Base-by-base conservation (phyloP, 2,888 invertebrate species). In the Drosophila pseudotalamancana region DNA sequence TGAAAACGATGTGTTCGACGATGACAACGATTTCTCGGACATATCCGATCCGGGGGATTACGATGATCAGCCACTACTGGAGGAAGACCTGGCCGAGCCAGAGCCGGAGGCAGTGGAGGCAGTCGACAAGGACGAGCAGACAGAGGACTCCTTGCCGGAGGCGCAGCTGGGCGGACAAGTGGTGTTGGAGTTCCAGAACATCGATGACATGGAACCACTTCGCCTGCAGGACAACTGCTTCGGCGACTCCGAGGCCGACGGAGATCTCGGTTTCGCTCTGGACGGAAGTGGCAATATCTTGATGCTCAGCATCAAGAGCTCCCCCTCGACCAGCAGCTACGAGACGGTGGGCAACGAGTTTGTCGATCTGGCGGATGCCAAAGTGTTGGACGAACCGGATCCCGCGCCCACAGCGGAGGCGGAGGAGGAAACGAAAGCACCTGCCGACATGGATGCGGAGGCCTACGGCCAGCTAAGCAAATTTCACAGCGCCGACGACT, bases 1-100 rank as follows among this genome's bases (percentile, higher is more conserved):
- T 89, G 93, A 93, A 74, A 90, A 91, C 59, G 91, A 93, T 81
- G 90, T 92, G 68, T 92, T 93, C 90, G 92, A 93, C 90, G 92
- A 93, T 79, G 92, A 92, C 85, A 91, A 90, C 90, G 92, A 92
- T 90, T 89, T 92, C 90, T 92, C 92, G 88, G 85, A 93, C 91
- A 91, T 93, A 90, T 92, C 92, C 81, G 92, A 93, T 91, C 77
- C 92, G 80, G 84, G 92, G 57, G 79, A 89, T 39, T 89, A 86
- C 39, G 88, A 86, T 8, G 78, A 75, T 9, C 48, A 35, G 9
- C 62, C 54, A 1, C 21, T 27, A 11, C 31, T 40, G 12, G 45
- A 62, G 8, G 67, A 60, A 11, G 50, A 71, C 6, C 50, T 29
- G 6, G n/a, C 57, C n/a, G n/a, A n/a, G n/a, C n/a, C n/a, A n/a